Conservation (phyloP, 2,797 vertebrate species). For the Anguilla megastoma region DNA sequence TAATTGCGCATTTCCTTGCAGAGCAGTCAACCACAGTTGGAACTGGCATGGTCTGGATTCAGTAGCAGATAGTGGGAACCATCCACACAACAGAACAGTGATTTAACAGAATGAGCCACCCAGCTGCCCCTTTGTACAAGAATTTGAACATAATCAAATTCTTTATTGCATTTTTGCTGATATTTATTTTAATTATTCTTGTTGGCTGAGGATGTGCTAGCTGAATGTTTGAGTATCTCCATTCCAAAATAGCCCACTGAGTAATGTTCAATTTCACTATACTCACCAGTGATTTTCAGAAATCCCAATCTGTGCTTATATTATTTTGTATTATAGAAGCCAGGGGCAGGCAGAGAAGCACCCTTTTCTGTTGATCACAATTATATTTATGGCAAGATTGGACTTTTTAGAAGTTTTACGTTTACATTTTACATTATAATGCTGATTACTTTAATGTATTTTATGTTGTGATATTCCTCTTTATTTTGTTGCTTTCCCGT, state of each 20-base stretch:
- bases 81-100: neutral
- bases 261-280: neutral
- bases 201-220: too few species aligned
- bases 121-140: neutral
- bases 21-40: neutral
- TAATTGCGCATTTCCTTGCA: neutral
- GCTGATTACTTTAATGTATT: neutral
- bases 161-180: neutral
- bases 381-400: neutral
- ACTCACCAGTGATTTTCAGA: neutral
- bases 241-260: too few species aligned
- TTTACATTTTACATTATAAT: neutral
- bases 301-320: neutral
- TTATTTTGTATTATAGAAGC: neutral
- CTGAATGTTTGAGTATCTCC: too few species aligned
- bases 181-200: neutral
- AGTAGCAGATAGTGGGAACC: neutral
- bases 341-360: neutral
- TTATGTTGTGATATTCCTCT: conserved; percentile 24
- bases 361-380: neutral
- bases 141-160: neutral
- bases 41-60: neutral
- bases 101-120: neutral
- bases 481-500: conserved; percentile 45
- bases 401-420: too few species aligned